These are phyloP conservation scores for Chesias legatella DNA, from an alignment of 2,888 invertebrate genomes.

Conservation along the genomic window DNA sequence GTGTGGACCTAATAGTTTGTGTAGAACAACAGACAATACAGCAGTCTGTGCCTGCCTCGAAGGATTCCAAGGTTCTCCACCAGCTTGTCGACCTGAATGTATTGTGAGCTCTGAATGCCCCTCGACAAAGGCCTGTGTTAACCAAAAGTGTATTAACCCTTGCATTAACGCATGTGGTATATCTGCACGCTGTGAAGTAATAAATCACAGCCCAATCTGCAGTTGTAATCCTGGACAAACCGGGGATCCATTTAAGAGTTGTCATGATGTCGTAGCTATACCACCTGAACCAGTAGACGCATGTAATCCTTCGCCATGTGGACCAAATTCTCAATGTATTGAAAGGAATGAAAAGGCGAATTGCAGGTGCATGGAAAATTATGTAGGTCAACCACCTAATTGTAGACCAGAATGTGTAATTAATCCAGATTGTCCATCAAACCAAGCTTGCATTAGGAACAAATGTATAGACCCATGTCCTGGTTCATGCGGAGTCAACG, in stretches of 20 bases:
- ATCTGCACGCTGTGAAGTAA: constrained; percentile 88
- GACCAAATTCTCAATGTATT: constrained; percentile 88
- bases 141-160: constrained; percentile 90
- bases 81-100: constrained; percentile 91
- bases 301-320: constrained; percentile 90
- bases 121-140: constrained; percentile 89
- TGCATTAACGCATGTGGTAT: constrained; percentile 90
- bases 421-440: constrained; percentile 89
- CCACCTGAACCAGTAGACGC: constrained; percentile 72
- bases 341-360: constrained; percentile 83
- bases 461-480: constrained; percentile 91
- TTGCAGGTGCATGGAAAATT: constrained; percentile 88
- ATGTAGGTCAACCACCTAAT: constrained; percentile 89
- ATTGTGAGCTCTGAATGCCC: constrained; percentile 91
- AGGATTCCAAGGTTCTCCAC: constrained; percentile 89
- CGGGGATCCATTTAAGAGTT: constrained; percentile 90
- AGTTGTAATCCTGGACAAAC: constrained; percentile 87
- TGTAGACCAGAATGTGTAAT: constrained; percentile 91
- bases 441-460: constrained; percentile 88
- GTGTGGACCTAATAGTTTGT: constrained; percentile 90
- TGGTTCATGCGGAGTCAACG: constrained; percentile 89
- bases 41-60: constrained; percentile 89
- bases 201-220: constrained; percentile 93
- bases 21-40: constrained; percentile 87
- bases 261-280: constrained; percentile 75